Evolutionary conservation across 1,140 invertebrate species (phyloP), one percentile per base, ranked within the genome.

Genomic region (Oncopodura yosiiana): DNA sequence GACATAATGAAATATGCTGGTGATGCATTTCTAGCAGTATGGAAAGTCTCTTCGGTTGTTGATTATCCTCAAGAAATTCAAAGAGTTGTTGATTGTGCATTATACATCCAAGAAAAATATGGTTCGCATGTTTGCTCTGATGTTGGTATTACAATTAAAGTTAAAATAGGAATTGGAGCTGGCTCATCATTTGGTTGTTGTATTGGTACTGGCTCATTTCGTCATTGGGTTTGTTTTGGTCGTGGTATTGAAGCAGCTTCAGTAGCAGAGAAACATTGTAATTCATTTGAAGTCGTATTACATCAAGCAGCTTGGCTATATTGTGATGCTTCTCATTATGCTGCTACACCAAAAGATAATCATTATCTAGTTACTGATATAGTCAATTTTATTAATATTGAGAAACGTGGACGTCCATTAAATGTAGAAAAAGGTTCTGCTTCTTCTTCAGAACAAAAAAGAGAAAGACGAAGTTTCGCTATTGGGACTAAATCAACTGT

Each of bases 1-100:
- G 62, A 64, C 39, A 64, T 64, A 16, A 56, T 64, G 19, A 60
- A 64, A 41, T 64, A 56, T 37, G 62, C 62, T 23, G 62, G 62
- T 5, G 62, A 64, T 43, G 62, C 62, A n/a, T 56, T 64, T 29
- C 32, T 64, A 3, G 61, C 62, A 11, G 38, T 55, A n/a, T 64
- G 62, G 62, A 53, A 39, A 36, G 26, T 57, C 0, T 11, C 34
- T 12, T 16, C 49, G 32, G 12, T 11, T n/a, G 23, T 9, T 0
- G 19, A 43, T 1, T 58, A 36, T 24, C 46, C 37, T 0, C 16
- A 48, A 38, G 43, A 48, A 6, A 8, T 64, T 14, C 52, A 61
- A 41, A 26, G 34, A 37, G 53, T 53, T n/a, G 43, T 58, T 18
- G 62, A 64, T 18, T 64, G 58, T 51, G 58, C 62, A 0, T 32